Evolutionary conservation across 2,113 vertebrate species (phyloP).

Genomic region (Burhinus oedicnemus): DNA sequence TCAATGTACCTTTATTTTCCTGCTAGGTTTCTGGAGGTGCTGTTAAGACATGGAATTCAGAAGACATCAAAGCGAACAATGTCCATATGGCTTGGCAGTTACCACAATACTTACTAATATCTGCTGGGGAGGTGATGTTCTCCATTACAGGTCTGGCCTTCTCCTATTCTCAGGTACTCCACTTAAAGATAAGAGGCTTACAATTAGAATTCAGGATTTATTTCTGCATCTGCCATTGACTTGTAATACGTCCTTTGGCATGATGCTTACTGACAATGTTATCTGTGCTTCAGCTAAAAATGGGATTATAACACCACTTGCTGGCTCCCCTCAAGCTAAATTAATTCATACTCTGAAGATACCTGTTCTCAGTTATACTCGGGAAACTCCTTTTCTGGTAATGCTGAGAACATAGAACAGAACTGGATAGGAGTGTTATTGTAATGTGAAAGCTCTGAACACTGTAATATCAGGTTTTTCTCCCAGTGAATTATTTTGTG

Average conservation of each 20-base stretch:
- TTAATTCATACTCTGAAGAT: background rate
- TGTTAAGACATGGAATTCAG: constrained; percentile 67
- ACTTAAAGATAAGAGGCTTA: background rate
- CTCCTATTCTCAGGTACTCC: constrained; percentile 94
- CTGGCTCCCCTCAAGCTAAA: background rate
- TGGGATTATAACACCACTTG: background rate
- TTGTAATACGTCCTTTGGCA: background rate
- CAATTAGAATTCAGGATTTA: background rate
- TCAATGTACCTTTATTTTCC: background rate
- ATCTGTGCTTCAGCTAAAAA: background rate
- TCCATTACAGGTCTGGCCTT: constrained; percentile 96
- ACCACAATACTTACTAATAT: constrained; percentile 90
- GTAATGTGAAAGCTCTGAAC: background rate
- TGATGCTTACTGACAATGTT: background rate
- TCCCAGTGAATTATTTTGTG: background rate
- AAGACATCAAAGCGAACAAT: constrained; percentile 84
- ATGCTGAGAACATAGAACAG: background rate
- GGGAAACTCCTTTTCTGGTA: background rate
- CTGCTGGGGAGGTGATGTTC: constrained; percentile 95
- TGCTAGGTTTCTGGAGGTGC: constrained; percentile 65
- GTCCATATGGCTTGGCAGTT: constrained; percentile 93
- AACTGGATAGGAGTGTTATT: background rate
- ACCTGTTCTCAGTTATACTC: background rate
- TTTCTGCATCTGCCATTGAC: background rate
- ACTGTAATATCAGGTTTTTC: background rate